Conservation (phyloP, 2,797 vertebrate species). For the Prunella strophiata region DNA sequence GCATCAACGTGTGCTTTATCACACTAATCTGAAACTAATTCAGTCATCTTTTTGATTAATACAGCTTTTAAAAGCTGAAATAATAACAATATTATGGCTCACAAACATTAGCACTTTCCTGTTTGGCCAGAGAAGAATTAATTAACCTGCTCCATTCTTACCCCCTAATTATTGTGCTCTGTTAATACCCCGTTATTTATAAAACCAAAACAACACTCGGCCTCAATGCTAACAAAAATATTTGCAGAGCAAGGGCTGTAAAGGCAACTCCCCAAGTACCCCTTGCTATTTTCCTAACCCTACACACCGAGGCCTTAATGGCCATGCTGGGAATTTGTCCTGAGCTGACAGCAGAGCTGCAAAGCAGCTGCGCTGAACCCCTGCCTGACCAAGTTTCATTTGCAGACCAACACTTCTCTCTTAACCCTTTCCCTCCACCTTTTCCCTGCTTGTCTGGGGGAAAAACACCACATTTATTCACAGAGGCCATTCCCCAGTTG, state of each 20-base stretch:
- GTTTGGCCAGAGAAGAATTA: conserved; percentile 55
- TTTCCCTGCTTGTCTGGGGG: neutral
- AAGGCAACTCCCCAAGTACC: conserved; percentile 57
- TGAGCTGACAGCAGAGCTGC: conserved; percentile 58
- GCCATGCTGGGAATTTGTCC: conserved; percentile 68
- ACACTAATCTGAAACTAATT: conserved; percentile 14
- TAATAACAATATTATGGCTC: conserved; percentile 10
- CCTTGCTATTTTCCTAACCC: conserved; percentile 73
- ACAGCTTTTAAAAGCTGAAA: conserved; percentile 19
- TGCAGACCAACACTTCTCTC: conserved; percentile 38
- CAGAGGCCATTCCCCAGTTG: neutral
- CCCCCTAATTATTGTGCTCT: conserved; percentile 46
- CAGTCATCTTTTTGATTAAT: conserved; percentile 21
- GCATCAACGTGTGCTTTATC: neutral
- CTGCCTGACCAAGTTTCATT: conserved; percentile 50
- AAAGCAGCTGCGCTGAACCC: conserved; percentile 55
- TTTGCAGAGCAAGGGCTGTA: conserved; percentile 59
- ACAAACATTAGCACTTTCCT: conserved; percentile 38
- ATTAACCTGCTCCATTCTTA: conserved; percentile 40
- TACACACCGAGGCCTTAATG: conserved; percentile 66
- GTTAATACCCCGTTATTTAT: conserved; percentile 49
- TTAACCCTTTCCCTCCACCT: conserved; percentile 64
- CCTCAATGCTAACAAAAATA: conserved; percentile 36
- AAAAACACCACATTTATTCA: neutral
- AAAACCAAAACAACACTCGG: conserved; percentile 47